These are phyloP conservation scores for Pollenia griseotomentosa DNA, from an alignment of 2,888 invertebrate species.

Conservation along the genomic window DNA sequence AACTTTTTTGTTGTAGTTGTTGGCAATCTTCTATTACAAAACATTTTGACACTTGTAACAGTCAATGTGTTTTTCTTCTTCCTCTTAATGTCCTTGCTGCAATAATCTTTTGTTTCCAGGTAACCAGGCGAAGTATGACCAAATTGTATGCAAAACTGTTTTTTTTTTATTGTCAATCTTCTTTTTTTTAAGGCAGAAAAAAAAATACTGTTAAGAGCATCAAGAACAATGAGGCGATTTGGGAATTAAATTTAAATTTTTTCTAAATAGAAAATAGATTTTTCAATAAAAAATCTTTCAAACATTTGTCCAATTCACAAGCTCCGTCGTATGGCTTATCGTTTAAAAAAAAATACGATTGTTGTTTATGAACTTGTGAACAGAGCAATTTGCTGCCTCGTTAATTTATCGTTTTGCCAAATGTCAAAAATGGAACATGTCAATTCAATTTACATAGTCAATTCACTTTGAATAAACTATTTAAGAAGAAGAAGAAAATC, in stretches of 20 bases:
- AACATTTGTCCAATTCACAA: too few species aligned
- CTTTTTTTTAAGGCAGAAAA: background rate
- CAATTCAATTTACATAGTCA: too few species aligned
- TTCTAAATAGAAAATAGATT: background rate
- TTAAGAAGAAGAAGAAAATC: too few species aligned
- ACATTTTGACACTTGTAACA: constrained; percentile 55
- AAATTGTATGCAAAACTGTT: constrained; percentile 11
- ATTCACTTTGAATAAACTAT: too few species aligned
- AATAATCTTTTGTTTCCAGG: constrained; percentile 45
- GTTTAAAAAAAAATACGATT: too few species aligned
- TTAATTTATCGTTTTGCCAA: too few species aligned
- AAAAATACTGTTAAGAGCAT: background rate
- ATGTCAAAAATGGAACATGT: too few species aligned
- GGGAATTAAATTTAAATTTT: constrained; percentile 15
- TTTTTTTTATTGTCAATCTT: background rate
- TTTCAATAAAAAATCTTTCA: too few species aligned
- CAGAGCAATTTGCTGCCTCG: too few species aligned
- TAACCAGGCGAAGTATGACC: constrained; percentile 6
- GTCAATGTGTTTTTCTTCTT: constrained; percentile 20
- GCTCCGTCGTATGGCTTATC: too few species aligned
- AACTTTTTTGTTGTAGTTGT: background rate
- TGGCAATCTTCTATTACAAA: constrained; percentile 57
- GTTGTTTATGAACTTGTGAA: too few species aligned
- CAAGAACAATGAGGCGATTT: background rate
- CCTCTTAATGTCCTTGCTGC: constrained; percentile 15